Conservation (phyloP, 2,113 vertebrate species). For the Prolemur simus region DNA sequence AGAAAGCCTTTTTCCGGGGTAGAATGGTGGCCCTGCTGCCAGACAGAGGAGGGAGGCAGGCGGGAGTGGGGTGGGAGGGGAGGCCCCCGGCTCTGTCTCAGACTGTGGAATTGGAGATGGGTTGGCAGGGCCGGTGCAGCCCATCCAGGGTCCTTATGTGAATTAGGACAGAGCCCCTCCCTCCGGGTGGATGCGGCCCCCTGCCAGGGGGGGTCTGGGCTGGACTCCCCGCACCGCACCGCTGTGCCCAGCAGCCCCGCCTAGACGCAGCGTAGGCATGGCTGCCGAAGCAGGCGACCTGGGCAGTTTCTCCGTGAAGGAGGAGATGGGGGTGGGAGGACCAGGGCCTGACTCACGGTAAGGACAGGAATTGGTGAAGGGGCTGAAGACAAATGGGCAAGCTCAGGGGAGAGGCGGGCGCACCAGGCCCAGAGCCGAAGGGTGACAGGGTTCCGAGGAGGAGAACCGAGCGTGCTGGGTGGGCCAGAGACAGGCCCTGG, state of each 20-base stretch:
- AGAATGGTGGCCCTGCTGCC: not conserved
- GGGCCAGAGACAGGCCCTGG: not conserved
- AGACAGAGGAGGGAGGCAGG: not conserved
- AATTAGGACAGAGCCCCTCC: not conserved
- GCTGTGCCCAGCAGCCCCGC: accelerated
- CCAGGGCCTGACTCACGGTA: not conserved
- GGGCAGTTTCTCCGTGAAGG: not conserved
- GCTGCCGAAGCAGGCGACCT: accelerated
- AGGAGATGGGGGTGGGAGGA: not conserved
- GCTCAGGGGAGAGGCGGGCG: not conserved
- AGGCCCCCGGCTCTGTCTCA: accelerated
- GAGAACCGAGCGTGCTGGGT: accelerated
- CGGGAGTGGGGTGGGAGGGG: not conserved
- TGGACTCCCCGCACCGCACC: too few species aligned
- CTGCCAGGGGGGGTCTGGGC: too few species aligned
- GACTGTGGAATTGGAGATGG: not conserved
- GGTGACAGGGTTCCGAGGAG: not conserved
- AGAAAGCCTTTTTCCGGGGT: not conserved
- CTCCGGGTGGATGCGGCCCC: not conserved
- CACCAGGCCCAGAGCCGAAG: not conserved
- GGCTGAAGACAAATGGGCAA: not conserved
- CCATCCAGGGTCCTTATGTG: not conserved
- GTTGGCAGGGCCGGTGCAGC: not conserved
- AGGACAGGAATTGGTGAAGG: not conserved
- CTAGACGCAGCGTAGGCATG: accelerated